These are phyloP conservation scores for Leptoteleia sp. DNA, from an alignment of 1,140 invertebrate genomes.

Conservation along the genomic window DNA sequence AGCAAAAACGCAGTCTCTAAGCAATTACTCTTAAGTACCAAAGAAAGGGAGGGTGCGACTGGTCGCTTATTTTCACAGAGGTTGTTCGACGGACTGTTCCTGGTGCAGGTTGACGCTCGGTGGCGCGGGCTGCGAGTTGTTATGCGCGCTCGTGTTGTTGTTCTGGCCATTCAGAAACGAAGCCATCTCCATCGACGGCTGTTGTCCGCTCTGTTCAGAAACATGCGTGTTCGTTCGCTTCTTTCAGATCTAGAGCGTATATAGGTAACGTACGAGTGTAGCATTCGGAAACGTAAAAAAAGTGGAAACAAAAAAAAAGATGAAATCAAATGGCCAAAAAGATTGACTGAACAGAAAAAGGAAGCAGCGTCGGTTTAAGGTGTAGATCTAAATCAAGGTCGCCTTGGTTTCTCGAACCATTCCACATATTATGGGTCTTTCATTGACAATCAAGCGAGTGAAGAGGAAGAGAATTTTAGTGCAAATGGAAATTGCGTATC, in stretches of 20 bases:
- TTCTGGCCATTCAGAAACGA: slow-evolving; percentile 83
- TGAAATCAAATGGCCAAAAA: slow-evolving; percentile 9
- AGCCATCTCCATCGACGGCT: slow-evolving; percentile 83
- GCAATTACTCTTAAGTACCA: too few species aligned
- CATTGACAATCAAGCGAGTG: too few species aligned
- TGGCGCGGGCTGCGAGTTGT: slow-evolving; percentile 62
- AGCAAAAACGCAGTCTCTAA: too few species aligned
- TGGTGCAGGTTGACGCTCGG: slow-evolving; percentile 65
- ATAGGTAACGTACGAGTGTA: slow-evolving; percentile 79
- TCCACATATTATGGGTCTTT: too few species aligned
- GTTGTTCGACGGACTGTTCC: too few species aligned
- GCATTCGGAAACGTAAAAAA: slow-evolving; percentile 76
- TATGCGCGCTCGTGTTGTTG: slow-evolving; percentile 81
- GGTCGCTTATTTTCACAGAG: too few species aligned
- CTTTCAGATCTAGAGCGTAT: slow-evolving; percentile 81
- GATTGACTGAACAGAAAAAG: slow-evolving; percentile 10
- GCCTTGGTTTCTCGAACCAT: too few species aligned
- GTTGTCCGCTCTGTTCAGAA: slow-evolving; percentile 81
- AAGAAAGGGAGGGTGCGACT: too few species aligned
- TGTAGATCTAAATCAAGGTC: too few species aligned
- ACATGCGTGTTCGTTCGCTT: slow-evolving; percentile 81
- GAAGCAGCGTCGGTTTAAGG: not conserved
- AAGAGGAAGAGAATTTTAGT: too few species aligned
- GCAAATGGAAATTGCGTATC: too few species aligned
- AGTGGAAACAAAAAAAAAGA: slow-evolving; percentile 41